Evolutionary conservation across 2,888 invertebrate genomes (phyloP).

Genomic region (Thera britannica): DNA sequence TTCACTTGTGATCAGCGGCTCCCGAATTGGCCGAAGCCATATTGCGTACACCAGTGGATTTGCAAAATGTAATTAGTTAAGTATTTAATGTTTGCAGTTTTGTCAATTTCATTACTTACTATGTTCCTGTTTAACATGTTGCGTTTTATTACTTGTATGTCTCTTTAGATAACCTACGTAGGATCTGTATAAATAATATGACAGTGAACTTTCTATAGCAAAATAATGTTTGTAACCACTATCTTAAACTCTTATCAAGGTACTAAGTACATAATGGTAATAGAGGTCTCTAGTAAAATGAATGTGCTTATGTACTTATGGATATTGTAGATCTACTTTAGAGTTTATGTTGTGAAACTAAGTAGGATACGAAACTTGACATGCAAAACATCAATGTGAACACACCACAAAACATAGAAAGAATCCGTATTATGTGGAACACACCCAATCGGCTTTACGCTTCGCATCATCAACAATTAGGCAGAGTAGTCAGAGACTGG

Average conservation of each 20-base stretch:
- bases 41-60: constrained; percentile 47
- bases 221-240: not conserved
- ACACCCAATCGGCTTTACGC: too few species aligned
- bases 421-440: too few species aligned
- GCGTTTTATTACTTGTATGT: not conserved
- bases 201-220: not conserved
- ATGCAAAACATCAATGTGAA: too few species aligned
- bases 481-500: too few species aligned
- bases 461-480: too few species aligned
- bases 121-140: constrained; percentile 60
- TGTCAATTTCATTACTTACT: constrained; percentile 67
- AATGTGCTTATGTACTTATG: not conserved
- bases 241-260: not conserved
- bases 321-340: not conserved
- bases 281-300: constrained; percentile 6
- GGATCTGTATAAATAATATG: not conserved
- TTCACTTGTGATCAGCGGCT: constrained; percentile 53
- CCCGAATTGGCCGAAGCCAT: not conserved
- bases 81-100: constrained; percentile 60
- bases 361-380: too few species aligned
- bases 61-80: constrained; percentile 53
- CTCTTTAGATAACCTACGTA: not conserved
- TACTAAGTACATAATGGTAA: constrained; percentile 1
- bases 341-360: too few species aligned
- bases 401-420: too few species aligned